Evolutionary conservation across 1,140 invertebrate species (phyloP), one percentile per base, ranked within the genome.

Genomic region (Trypoxylus dichotomus): DNA sequence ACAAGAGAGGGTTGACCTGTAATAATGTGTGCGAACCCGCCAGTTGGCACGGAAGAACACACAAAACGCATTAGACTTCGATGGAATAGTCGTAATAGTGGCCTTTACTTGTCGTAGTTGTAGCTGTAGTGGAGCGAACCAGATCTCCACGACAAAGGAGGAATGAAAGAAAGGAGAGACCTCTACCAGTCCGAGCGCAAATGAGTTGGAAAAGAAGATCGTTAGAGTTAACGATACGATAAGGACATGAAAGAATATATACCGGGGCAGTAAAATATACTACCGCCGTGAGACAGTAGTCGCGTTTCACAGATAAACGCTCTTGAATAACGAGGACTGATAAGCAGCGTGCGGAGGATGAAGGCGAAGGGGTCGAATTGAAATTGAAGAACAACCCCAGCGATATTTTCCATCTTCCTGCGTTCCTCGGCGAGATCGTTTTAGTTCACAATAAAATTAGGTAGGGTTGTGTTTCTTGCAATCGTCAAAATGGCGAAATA

Each of bases 151-250:
- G 41, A 54, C 74, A 58, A 75, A 76, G 54, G 75, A 79, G 74
- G 77, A 79, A 68, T 63, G 60, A 68, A 24, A 24, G 60, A 68
- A 68, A 21, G 60, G 0, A 5, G 60, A 68, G 60, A 68, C 60
- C 60, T 68, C 60, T 68, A 29, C 60, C 60, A 24, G 60, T 68
- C 60, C 24, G 21, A 68, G 60, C 76, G 79, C 77, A 82, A 82
- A 82, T 82, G 80, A 81, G 72, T 80, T 79, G 79, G 80, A 80
- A 82, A 82, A 81, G 72, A 78, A 80, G 81, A 81, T 82, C 81
- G 79, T 82, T 82, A 81, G 78, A 79, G 81, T 79, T 82, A 82
- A 82, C 79, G 79, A 80, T 80, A 80, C 81, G 81, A 81, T 81
- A 82, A 82, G 74, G 25, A 75, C 47, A 29, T 74, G 72, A 43